Conservation (phyloP, 2,113 vertebrate species). For the Apaloderma vittatum region DNA sequence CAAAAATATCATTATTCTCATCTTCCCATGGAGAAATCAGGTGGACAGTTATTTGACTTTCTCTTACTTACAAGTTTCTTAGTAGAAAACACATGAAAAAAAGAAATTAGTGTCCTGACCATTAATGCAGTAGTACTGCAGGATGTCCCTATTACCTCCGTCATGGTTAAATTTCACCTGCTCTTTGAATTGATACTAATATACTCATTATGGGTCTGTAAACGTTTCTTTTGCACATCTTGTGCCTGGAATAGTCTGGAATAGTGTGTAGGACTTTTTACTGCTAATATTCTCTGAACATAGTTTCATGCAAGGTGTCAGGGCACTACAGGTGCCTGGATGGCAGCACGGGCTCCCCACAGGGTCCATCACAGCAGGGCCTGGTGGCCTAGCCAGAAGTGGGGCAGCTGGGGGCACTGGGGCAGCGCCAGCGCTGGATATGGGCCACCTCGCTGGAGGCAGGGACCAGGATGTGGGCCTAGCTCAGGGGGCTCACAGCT, state of each 20-base stretch:
- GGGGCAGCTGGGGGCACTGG: fast-evolving
- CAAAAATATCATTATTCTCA: not conserved
- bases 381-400: too few relatives aligned
- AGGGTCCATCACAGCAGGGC: fast-evolving
- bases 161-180: not conserved
- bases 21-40: not conserved
- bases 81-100: not conserved
- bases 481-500: too few relatives aligned
- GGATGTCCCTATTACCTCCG: fast-evolving
- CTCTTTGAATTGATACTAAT: not conserved
- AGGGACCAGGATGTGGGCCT: fast-evolving
- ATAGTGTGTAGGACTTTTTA: not conserved
- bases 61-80: not conserved
- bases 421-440: not conserved
- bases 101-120: not conserved
- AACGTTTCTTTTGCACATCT: not conserved
- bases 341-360: fast-evolving
- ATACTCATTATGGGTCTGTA: not conserved
- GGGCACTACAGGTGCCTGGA: fast-evolving
- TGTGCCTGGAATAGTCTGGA: not conserved
- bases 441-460: not conserved
- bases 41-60: not conserved
- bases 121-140: not conserved
- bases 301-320: not conserved
- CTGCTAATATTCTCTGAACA: not conserved